A percentile compares a stretch with the other conserved stretches of the same genome.
These are phyloP conservation scores for Calliphora vomitoria DNA, from an alignment of 2,888 invertebrate genomes.

Conservation along the genomic window DNA sequence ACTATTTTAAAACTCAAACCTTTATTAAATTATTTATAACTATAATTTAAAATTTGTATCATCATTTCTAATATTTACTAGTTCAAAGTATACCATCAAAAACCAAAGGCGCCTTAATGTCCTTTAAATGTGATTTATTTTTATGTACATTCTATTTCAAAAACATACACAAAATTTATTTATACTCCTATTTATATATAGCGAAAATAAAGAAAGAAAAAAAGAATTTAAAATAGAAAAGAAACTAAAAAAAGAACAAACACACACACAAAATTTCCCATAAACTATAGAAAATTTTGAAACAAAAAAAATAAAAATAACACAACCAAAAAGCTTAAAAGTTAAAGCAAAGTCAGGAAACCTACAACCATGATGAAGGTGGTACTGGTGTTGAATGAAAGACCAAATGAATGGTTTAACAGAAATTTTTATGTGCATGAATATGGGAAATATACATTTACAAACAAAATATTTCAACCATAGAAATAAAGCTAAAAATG, in stretches of 20 bases:
- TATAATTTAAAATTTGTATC: no score
- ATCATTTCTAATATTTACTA: background rate
- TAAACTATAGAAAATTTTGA: slow-evolving; percentile 45
- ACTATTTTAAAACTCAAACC: slow-evolving; percentile 1
- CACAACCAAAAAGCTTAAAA: slow-evolving; percentile 33
- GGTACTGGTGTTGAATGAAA: slow-evolving; percentile 6
- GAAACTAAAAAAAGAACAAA: slow-evolving; percentile 33
- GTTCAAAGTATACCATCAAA: slow-evolving; percentile 56
- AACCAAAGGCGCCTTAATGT: slow-evolving; percentile 83
- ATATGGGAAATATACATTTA: slow-evolving; percentile 17
- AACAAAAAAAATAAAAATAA: background rate
- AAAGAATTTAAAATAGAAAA: slow-evolving; percentile 40
- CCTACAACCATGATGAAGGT: slow-evolving; percentile 12
- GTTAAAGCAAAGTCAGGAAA: slow-evolving; percentile 47
- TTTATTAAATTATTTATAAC: no score
- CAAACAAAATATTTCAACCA: slow-evolving; percentile 11
- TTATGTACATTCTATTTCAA: slow-evolving; percentile 65
- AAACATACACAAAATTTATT: slow-evolving; percentile 61
- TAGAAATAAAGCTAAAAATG: slow-evolving; percentile 60
- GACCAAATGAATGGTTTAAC: background rate
- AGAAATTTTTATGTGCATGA: background rate
- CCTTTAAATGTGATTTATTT: slow-evolving; percentile 83
- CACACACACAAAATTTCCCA: slow-evolving; percentile 34
- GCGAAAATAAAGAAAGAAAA: slow-evolving; percentile 13
- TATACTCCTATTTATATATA: slow-evolving; percentile 41